Conservation (phyloP, 2,888 invertebrate species). For the Salpingus planirostris region DNA sequence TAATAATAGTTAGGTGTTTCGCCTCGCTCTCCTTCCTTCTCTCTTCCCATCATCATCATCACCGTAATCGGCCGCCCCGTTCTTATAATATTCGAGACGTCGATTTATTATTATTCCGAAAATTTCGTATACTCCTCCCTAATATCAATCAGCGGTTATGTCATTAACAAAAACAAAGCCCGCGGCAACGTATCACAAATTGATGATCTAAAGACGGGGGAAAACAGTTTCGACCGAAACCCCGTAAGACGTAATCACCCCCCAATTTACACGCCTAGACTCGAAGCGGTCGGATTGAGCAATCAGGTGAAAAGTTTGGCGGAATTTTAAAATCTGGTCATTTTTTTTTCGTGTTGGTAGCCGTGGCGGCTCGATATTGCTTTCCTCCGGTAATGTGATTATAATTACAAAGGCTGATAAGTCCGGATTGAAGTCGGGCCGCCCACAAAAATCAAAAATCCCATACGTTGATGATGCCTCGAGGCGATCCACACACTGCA, state of each 20-base stretch:
- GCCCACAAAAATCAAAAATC: slow-evolving; percentile 42
- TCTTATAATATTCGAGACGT: slow-evolving; percentile 24
- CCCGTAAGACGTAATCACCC: slow-evolving; percentile 3
- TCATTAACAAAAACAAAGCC: slow-evolving; percentile 40
- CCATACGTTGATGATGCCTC: slow-evolving; percentile 37
- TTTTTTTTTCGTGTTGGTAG: slow-evolving; percentile 1
- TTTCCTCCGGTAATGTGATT: slow-evolving; percentile 35
- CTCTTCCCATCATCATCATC: no score
- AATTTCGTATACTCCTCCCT: slow-evolving; percentile 35
- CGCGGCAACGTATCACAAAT: slow-evolving; percentile 26
- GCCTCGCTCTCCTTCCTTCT: slow-evolving; percentile 8
- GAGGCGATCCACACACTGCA: no score
- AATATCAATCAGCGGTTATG: slow-evolving; percentile 37
- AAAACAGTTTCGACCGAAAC: slow-evolving; percentile 26
- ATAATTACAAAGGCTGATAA: slow-evolving; percentile 40
- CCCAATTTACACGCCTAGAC: neutral
- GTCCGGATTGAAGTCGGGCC: slow-evolving; percentile 35
- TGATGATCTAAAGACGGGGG: slow-evolving; percentile 18
- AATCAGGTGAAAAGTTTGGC: no score
- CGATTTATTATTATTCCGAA: slow-evolving; percentile 37
- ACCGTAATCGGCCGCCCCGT: no score
- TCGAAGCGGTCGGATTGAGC: no score
- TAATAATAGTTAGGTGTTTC: slow-evolving; percentile 22
- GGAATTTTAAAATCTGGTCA: slow-evolving; percentile 2
- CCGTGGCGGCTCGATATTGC: slow-evolving; percentile 17